Base-by-base conservation (phyloP, 2,888 invertebrate genomes). In the Platycnemis pennipes region DNA sequence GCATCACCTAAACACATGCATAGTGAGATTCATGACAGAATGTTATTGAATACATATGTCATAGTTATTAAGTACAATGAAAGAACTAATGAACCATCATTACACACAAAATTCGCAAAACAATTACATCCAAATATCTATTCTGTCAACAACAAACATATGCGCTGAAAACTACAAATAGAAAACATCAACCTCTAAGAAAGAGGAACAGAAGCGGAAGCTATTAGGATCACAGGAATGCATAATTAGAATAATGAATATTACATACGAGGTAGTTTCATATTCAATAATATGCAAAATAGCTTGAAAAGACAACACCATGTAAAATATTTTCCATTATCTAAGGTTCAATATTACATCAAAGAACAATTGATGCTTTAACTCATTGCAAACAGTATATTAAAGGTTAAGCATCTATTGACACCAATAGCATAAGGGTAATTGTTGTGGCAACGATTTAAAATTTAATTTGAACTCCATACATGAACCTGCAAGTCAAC, bases 251-350 rank as follows among this genome's bases (percentile, higher is more conserved):
- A 44, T 63, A 63, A 91, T 44, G 63, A 91, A 91, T 91, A 13
- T 91, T n/a, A 91, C 63, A 44, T 63, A 91, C 91, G 91, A 91
- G 91, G 91, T 91, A 91, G 91, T 44, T 87, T 45, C 91, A 91
- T 63, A 91, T 91, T n/a, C 44, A 91, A 69, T 44, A 8, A 91
- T 42, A 42, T 56, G 63, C 56, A 69, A 91, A 91, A 91, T 69
- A 44, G 56, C 26, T 63, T 63, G 56, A 11, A n/a, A 63, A 63
- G 44, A 91, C 44, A 91, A 91, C 56, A 91, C 63, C 56, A 69
- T 42, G 91, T 63, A 63, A 69, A 69, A 91, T 63, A 63, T 37
- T 45, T 44, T 63, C 13, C 63, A 63, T 37, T 45, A 91, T 44
- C 63, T 91, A 91, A 91, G 42, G 53, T 31, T 2, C 16, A 37